Evolutionary conservation across 2,113 vertebrate genomes (phyloP), one percentile per base, ranked within the genome.

Genomic region (Hippocampus guttulatus): DNA sequence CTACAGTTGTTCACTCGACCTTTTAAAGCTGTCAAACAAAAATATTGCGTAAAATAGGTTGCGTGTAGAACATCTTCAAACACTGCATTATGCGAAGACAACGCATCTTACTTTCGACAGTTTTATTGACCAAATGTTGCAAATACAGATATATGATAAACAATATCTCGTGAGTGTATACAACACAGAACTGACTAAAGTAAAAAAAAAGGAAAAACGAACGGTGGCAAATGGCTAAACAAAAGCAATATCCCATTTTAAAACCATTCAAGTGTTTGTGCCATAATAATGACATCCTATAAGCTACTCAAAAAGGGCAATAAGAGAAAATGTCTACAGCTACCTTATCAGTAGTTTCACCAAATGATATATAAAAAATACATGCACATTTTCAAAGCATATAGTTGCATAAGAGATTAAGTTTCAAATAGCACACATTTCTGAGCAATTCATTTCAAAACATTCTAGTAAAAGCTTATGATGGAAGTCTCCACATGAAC

Each of bases 261-360:
- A 79, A 83, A 78, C 65, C 1, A 30, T 85, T 84, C 62, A 84
- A 81, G 77, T 84, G 78, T 82, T 71, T 18, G 55, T 54, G 51
- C 73, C 64, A 72, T 65, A 71, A 64, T 47, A 47, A 55, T 63
- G 57, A 75, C 11, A 70, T 25, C 69, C 70, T 30, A 38, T 38
- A 45, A 55, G 74, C 63, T 71, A 49, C 43, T 52, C 40, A 27
- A 43, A 65, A 45, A 81, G 68, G 43, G 65, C 30, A 76, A 21
- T 4, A 60, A 68, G 30, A 49, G 68, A 75, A 78, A 61, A 8
- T 25, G 27, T 27, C 40, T 20, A 80, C 79, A 74, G 14, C 11
- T 60, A 60, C 73, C 10, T 1, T 74, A 69, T 90, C 88, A 91
- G 89, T 91, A 91, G 89, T 91, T 85, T 75, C 20, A 64, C 21